Conservation (phyloP, 2,113 vertebrate genomes). For the Clinocottus analis region DNA sequence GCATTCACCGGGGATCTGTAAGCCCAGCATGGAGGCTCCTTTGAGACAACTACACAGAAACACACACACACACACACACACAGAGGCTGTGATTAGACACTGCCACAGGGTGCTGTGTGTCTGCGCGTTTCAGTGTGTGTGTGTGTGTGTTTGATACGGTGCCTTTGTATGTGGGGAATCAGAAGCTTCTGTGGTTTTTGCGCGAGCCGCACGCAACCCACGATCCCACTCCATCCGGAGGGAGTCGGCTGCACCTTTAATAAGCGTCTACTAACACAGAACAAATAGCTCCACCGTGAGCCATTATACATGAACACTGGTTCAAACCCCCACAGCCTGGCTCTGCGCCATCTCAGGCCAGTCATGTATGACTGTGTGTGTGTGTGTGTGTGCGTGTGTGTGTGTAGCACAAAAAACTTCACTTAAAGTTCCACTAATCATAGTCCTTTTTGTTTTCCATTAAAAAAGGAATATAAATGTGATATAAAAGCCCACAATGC, state of each 20-base stretch:
- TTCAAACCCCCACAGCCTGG: constrained; percentile 25
- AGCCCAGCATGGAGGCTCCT: constrained; percentile 51
- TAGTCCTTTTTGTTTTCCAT: no score
- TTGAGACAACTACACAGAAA: constrained; percentile 62
- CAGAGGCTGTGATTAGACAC: constrained; percentile 61
- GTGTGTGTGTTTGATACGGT: constrained; percentile 39
- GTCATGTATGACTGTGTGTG: constrained; percentile 3
- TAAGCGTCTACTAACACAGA: constrained; percentile 48
- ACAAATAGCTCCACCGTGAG: constrained; percentile 55
- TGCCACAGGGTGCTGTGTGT: constrained; percentile 46
- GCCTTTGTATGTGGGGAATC: constrained; percentile 44
- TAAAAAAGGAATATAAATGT: no score
- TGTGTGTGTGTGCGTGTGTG: neutral
- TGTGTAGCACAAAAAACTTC: neutral
- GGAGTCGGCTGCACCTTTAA: constrained; percentile 59
- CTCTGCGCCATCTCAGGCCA: constrained; percentile 11
- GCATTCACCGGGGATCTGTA: constrained; percentile 50
- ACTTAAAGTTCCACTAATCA: neutral
- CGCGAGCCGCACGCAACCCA: constrained; percentile 34
- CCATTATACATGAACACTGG: constrained; percentile 30
- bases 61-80: constrained; percentile 53
- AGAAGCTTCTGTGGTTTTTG: constrained; percentile 36
- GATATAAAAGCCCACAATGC: neutral
- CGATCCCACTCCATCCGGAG: constrained; percentile 50
- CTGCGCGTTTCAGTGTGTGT: constrained; percentile 3